phyloP scores from a whole-genome alignment of 2,888 invertebrate species.

The Perithous albicinctus region DNA sequence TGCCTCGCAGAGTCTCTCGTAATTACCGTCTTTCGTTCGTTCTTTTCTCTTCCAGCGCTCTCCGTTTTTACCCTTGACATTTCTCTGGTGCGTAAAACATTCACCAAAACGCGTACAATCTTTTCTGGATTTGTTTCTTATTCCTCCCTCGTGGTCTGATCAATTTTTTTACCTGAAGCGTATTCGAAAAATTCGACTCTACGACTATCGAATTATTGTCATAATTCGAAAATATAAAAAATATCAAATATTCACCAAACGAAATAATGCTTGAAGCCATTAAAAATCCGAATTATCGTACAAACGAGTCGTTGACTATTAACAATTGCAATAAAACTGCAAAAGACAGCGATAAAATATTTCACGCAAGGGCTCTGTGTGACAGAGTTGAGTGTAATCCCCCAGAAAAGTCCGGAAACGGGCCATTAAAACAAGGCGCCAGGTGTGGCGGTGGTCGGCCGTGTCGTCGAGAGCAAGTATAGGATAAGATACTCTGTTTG shows the following conservation, averaged over 20 bases:
- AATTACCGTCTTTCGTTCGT: constrained; percentile 82
- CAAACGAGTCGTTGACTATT: background rate
- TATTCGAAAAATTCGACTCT: no score
- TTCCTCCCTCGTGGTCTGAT: background rate
- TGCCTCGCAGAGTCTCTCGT: constrained; percentile 81
- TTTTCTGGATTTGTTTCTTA: constrained; percentile 9
- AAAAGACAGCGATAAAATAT: constrained; percentile 4
- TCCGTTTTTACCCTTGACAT: constrained; percentile 27
- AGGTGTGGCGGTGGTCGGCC: constrained; percentile 26
- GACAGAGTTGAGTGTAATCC: constrained; percentile 10
- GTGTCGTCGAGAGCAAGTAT: constrained; percentile 14
- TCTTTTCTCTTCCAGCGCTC: constrained; percentile 33
- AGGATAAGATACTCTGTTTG: constrained; percentile 26
- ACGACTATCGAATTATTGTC: no score
- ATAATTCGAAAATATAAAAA: no score
- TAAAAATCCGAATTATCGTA: background rate
- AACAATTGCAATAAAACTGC: background rate
- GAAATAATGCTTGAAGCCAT: no score
- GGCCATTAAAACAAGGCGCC: constrained; percentile 25
- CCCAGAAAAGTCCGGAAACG: constrained; percentile 15
- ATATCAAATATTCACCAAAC: no score
- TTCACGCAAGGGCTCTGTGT: background rate
- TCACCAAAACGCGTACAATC: constrained; percentile 17
- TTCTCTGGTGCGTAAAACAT: constrained; percentile 20
- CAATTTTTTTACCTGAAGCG: no score